These are phyloP conservation scores for Scolopax rusticola DNA, from an alignment of 2,797 vertebrate genomes.

Conservation along the genomic window DNA sequence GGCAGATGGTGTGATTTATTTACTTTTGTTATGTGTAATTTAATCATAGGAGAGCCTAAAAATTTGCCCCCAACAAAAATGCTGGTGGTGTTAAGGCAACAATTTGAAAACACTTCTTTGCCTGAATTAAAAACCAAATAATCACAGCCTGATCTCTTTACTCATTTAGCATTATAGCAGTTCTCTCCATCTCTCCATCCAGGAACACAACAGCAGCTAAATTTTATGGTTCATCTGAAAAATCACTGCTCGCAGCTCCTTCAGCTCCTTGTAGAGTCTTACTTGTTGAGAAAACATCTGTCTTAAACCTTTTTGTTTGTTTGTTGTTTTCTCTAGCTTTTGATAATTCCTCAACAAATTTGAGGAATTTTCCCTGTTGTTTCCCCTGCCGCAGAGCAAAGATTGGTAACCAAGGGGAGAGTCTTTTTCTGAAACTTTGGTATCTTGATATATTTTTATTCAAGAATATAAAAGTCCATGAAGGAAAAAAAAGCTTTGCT, in stretches of 20 bases:
- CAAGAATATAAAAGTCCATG: neutral
- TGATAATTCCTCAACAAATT: neutral
- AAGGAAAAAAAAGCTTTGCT: neutral
- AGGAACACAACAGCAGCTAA: neutral
- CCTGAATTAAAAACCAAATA: neutral
- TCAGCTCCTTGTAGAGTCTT: neutral
- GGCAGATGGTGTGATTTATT: neutral
- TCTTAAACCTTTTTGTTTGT: neutral
- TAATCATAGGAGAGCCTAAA: neutral
- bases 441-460: neutral
- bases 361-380: neutral
- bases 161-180: neutral
- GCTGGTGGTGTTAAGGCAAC: neutral
- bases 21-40: neutral
- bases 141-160: neutral
- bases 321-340: neutral
- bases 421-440: neutral
- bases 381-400: neutral
- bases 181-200: neutral
- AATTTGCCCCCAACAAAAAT: neutral
- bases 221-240: neutral
- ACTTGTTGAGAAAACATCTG: neutral
- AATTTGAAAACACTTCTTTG: neutral
- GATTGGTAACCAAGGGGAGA: neutral
- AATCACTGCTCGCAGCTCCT: neutral